Evolutionary conservation across 2,113 vertebrate species (phyloP), one percentile per base, ranked within the genome.

Genomic region (Datnioides undecimradiatus): DNA sequence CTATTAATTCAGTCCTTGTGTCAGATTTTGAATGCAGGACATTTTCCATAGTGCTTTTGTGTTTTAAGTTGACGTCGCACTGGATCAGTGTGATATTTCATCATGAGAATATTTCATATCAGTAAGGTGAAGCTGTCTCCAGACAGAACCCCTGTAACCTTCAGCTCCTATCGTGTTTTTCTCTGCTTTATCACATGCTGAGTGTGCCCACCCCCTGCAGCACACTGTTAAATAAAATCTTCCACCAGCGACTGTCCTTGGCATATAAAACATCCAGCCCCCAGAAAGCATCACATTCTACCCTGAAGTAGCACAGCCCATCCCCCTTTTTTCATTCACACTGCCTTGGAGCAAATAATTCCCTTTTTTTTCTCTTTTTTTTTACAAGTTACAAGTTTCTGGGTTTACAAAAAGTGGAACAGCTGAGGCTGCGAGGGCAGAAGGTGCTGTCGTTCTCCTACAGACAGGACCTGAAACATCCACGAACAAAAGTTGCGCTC

Each of bases 171-270:
- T 57, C 27, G 13, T 52, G 40, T 48, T 52, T 64, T 31, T 45
- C 17, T 34, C 8, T 71, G 36, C 3, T n/a, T n/a, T n/a, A 17
- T 38, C 21, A 5, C 57, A 31, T 34, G 59, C 10, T 29, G 17
- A 16, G 14, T 63, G 25, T 25, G 64, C 21, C 21, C 23, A 7
- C 1, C 27, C 3, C 5, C 1, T 34, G 2, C 3, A 36, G 3
- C 41, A 33, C 23, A 13, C 23, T 13, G 49, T 23, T 51, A 49
- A 73, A 51, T 13, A 21, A 49, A 59, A 36, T 40, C 51, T 31
- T 62, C 11, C 27, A 65, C 21, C n/a, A 55, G 13, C 5, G 10
- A 14, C 29, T 77, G 86, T 88, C 89, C 79, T 91, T 91, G 87
- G 59, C 45, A 46, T 33, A 55, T 40, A 86, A 81, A 85, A 76